Evolutionary conservation across 1,140 invertebrate genomes (phyloP), one percentile per base, ranked within the genome.

Genomic region (Ericerus pela): DNA sequence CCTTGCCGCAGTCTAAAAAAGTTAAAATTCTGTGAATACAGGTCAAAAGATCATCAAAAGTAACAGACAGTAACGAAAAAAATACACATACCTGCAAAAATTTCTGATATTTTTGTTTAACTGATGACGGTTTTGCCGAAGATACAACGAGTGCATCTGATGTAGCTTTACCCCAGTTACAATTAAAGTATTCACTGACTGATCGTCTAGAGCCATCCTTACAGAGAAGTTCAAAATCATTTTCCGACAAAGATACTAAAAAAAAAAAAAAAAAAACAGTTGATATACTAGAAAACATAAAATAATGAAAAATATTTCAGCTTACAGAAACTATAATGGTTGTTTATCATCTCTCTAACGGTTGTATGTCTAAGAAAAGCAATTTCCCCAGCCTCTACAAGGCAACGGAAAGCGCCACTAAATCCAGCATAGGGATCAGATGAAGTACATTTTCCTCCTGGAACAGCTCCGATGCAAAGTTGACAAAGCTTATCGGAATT

Each of bases 331-430:
- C 8, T 33, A 33, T 33, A 10, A 33, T 33, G 8, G n/a, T 33
- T 33, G n/a, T 33, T 33, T 33, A 81, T 76, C 70, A 88, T 79
- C 70, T 88, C 80, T 16, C 73, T 60, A 4, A 89, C 80, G 4
- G 90, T 92, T 0, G 83, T 85, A 64, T 97, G 90, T 55, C 86
- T 80, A 0, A 96, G 72, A 70, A 97, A 97, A 0, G 93, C 92
- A 47, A 98, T 79, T 51, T 98, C 89, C 28, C 90, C 91, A 8
- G 74, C 72, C 62, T 92, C 87, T 2, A 90, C 69, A 0, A 96
- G 73, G 70, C 92, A 97, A 58, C 78, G 76, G 57, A 96, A 85
- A 3, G 92, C 89, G 4, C 92, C 92, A 67, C 84, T 79, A 65
- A 89, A 94, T 0, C 91, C 89, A 47, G 86, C 83, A 70, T 88